Conservation (phyloP, 1,140 invertebrate species). For the Riptortus pedestris region DNA sequence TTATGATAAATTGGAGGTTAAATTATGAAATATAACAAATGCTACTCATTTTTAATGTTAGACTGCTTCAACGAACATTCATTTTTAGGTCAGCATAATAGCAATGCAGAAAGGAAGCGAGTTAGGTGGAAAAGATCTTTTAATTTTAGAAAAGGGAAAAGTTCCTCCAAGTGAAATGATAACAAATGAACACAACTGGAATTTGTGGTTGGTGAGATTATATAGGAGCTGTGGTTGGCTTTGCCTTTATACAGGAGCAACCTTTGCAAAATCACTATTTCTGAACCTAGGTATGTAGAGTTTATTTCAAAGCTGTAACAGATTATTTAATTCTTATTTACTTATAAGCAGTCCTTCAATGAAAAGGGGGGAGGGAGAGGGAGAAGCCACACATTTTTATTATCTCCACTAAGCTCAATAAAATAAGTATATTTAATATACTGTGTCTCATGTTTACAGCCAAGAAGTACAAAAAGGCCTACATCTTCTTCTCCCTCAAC, state of each 20-base stretch:
- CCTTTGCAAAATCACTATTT: neutral
- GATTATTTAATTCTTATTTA: too few species aligned
- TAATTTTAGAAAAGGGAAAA: conserved; percentile 19
- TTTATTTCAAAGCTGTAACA: too few species aligned
- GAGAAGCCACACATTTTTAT: too few species aligned
- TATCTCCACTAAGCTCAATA: too few species aligned
- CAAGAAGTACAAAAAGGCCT: conserved; percentile 7
- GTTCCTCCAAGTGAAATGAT: conserved; percentile 22
- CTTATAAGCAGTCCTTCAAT: too few species aligned
- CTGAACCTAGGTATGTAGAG: neutral
- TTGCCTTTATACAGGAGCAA: conserved; percentile 4
- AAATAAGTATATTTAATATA: too few species aligned
- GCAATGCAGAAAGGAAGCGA: conserved; percentile 16
- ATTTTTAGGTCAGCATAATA: conserved; percentile 26
- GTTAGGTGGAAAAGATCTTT: conserved; percentile 8
- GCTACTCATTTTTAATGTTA: too few species aligned
- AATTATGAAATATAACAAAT: too few species aligned
- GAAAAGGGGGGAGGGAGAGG: too few species aligned
- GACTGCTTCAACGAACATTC: too few species aligned
- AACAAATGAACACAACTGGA: conserved; percentile 20
- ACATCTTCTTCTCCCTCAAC: conserved; percentile 20
- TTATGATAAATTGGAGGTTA: too few species aligned
- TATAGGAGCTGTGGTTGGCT: conserved; percentile 21
- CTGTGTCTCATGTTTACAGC: conserved; percentile 5
- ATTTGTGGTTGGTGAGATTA: conserved; percentile 21